Evolutionary conservation across 2,113 vertebrate species (phyloP).

Genomic region (Seriola quinqueradiata): DNA sequence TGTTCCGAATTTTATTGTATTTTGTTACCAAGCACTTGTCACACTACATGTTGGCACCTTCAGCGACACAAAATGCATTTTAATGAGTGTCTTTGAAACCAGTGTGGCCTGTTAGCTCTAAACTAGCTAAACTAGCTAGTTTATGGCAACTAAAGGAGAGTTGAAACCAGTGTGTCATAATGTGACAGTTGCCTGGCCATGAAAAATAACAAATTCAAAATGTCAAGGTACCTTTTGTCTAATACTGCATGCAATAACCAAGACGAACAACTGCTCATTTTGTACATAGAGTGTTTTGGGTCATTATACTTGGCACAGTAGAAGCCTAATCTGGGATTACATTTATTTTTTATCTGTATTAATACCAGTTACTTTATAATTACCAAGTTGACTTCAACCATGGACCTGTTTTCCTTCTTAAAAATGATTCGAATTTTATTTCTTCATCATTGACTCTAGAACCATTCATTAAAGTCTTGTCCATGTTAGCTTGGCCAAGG

Average conservation of each 20-base stretch:
- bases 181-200: slow-evolving; percentile 66
- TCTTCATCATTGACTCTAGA: slow-evolving; percentile 4
- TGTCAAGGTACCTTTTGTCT: slow-evolving; percentile 60
- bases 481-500: neutral
- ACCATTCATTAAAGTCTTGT: neutral
- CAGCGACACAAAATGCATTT: slow-evolving; percentile 16
- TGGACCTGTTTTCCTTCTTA: slow-evolving; percentile 34
- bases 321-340: slow-evolving; percentile 55
- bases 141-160: slow-evolving; percentile 14
- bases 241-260: slow-evolving; percentile 82
- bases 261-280: slow-evolving; percentile 72
- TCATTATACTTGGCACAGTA: slow-evolving; percentile 58
- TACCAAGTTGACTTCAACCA: slow-evolving; percentile 1
- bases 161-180: slow-evolving; percentile 36
- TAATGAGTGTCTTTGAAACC: neutral
- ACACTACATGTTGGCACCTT: slow-evolving; percentile 34
- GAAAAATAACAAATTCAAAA: slow-evolving; percentile 56
- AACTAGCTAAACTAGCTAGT: neutral
- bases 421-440: neutral
- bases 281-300: slow-evolving; percentile 80
- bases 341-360: slow-evolving; percentile 41
- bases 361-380: slow-evolving; percentile 14
- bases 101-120: slow-evolving; percentile 2
- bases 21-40: slow-evolving; percentile 53
- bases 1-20: slow-evolving; percentile 34